Conservation (phyloP, 2,797 vertebrate species). For the Buceros bicornis region DNA sequence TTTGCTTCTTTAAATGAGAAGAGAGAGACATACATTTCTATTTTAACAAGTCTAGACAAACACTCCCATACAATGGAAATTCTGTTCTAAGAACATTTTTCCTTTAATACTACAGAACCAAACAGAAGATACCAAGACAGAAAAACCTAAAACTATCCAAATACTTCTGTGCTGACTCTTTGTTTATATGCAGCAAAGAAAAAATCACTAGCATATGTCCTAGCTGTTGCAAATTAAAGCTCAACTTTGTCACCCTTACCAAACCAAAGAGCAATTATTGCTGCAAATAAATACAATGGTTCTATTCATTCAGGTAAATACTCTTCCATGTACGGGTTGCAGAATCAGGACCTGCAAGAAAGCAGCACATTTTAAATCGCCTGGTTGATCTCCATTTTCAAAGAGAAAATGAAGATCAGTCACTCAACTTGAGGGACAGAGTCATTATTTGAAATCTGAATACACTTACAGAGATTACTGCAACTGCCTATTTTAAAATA, state of each 20-base stretch:
- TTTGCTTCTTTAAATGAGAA: neutral
- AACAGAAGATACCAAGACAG: constrained; percentile 24
- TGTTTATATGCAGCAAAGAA: constrained; percentile 50
- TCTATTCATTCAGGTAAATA: constrained; percentile 65
- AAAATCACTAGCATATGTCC: constrained; percentile 70
- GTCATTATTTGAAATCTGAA: constrained; percentile 8
- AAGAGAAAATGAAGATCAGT: constrained; percentile 35
- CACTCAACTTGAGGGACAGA: neutral
- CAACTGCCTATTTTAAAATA: neutral
- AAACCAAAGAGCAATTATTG: constrained; percentile 56
- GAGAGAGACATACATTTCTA: neutral
- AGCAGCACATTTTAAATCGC: constrained; percentile 25
- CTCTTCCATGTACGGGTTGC: neutral
- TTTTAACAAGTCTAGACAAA: constrained; percentile 42
- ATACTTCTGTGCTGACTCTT: constrained; percentile 22
- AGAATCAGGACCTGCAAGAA: constrained; percentile 17
- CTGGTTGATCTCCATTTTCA: constrained; percentile 20
- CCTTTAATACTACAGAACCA: constrained; percentile 15
- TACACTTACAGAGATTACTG: neutral
- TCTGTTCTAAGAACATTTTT: neutral
- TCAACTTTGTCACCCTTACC: constrained; percentile 61
- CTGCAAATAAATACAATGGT: constrained; percentile 51
- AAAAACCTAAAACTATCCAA: neutral
- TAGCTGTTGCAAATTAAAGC: constrained; percentile 53
- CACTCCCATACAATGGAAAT: neutral